Evolutionary conservation across 1,140 invertebrate species (phyloP), one percentile per base, ranked within the genome.

Genomic region (Neuroterus valhalla): DNA sequence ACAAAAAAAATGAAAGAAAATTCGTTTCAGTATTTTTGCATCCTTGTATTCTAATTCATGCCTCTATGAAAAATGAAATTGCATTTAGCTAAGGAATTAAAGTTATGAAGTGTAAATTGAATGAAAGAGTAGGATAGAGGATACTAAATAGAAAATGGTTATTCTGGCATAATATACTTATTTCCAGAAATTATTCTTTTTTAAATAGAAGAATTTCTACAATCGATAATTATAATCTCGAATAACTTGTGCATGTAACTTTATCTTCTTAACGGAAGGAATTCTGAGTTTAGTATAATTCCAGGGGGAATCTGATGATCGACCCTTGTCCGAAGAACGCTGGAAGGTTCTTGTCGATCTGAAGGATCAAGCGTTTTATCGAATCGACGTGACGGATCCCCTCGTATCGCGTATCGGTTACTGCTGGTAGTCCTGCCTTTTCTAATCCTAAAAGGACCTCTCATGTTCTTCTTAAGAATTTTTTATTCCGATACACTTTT

Each of bases 141-240:
- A n/a, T n/a, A n/a, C 31, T 38, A 38, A 38, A 38, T 38, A 10
- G 3, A 38, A 38, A 38, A 38, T 38, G 10, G 10, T 38, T 38
- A 38, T 38, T 38, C 31, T 1, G 1, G 31, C 5, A 8, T 8
- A 38, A 8, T 38, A 38, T 38, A 38, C 31, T 38, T 38, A 38
- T 38, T 78, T 75, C 66, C 77, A 70, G 69, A 50, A 52, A 19
- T 52, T 67, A 72, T 67, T 73, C 70, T 62, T 31, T 71, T 75
- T 17, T 21, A 55, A 45, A 69, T 62, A 67, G 4, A n/a, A 48
- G 46, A 38, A 38, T 38, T 74, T 74, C 70, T 74, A 76, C 44
- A 77, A 81, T 77, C 77, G 74, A 50, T 79, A 77, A 79, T 81
- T 81, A 75, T 81, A 72, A 78, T 81, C 75, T 75, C 66, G 74